A percentile compares a stretch with the other conserved stretches of the same genome.
phyloP scores from a whole-genome alignment of 2,888 invertebrate species.

The Eledona agricola region DNA sequence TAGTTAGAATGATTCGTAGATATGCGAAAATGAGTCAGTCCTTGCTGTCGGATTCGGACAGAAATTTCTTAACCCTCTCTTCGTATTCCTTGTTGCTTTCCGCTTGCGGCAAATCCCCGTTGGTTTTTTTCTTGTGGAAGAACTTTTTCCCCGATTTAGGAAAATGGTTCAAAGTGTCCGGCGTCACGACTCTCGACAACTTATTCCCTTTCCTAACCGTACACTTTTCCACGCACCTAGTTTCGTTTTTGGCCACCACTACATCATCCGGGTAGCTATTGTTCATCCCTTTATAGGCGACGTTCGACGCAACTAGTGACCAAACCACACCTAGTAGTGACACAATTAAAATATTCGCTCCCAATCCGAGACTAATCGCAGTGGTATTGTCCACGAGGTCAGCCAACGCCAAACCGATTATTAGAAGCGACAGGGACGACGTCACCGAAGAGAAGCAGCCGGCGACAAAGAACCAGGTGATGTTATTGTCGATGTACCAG shows the following conservation, averaged over 20 bases:
- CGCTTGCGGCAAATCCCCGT: slow-evolving; percentile 55
- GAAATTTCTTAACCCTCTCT: slow-evolving; percentile 62
- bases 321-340: slow-evolving; percentile 68
- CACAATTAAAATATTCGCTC: slow-evolving; percentile 69
- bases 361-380: slow-evolving; percentile 61
- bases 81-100: slow-evolving; percentile 63
- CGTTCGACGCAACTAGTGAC: slow-evolving; percentile 69
- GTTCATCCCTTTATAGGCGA: slow-evolving; percentile 71
- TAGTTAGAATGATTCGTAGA: too few relatives aligned
- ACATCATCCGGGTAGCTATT: slow-evolving; percentile 68
- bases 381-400: slow-evolving; percentile 40
- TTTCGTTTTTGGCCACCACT: slow-evolving; percentile 57
- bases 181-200: slow-evolving; percentile 64
- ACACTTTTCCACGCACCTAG: slow-evolving; percentile 66
- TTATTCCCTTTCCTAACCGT: slow-evolving; percentile 68
- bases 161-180: slow-evolving; percentile 67
- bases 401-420: slow-evolving; percentile 39
- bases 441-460: slow-evolving; percentile 66
- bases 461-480: slow-evolving; percentile 69
- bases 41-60: slow-evolving; percentile 42
- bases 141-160: slow-evolving; percentile 65
- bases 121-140: slow-evolving; percentile 57
- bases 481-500: slow-evolving; percentile 75
- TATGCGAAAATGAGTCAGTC: too few relatives aligned
- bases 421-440: slow-evolving; percentile 58